phyloP scores from a whole-genome alignment of 30 jellyfish, hydroid and myxozoan genomes.

The Aurelia aurita complex sp. Pacific region DNA sequence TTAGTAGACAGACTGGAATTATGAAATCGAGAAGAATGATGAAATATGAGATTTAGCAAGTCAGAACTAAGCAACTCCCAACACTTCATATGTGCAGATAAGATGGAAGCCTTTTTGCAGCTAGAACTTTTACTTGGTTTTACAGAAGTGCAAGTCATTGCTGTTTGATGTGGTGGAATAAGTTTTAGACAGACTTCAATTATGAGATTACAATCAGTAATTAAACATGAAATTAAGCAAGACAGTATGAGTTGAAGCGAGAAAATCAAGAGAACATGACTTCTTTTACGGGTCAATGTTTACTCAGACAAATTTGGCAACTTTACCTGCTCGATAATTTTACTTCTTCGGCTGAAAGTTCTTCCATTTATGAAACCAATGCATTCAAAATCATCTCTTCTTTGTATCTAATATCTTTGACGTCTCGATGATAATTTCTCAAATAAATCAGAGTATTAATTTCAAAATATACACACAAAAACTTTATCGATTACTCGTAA shows the following conservation, averaged over 20 bases:
- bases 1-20: too few species aligned
- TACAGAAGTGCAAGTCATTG: too few species aligned
- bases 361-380: neutral
- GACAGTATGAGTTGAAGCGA: neutral
- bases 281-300: conserved; percentile 1
- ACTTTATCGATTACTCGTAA: conserved; percentile 1
- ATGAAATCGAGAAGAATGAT: too few species aligned
- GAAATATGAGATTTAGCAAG: too few species aligned
- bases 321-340: neutral
- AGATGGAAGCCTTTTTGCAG: too few species aligned
- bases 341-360: neutral
- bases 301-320: neutral
- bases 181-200: too few species aligned
- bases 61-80: too few species aligned
- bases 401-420: neutral
- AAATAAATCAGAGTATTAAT: neutral
- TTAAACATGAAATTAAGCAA: neutral
- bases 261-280: neutral
- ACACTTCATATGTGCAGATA: too few species aligned
- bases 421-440: neutral
- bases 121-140: too few species aligned
- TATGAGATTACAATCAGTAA: neutral
- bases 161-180: too few species aligned
- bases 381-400: neutral
- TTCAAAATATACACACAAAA: neutral